These are phyloP conservation scores for Julus scanicus DNA, from an alignment of 2,888 invertebrate species.

Conservation along the genomic window DNA sequence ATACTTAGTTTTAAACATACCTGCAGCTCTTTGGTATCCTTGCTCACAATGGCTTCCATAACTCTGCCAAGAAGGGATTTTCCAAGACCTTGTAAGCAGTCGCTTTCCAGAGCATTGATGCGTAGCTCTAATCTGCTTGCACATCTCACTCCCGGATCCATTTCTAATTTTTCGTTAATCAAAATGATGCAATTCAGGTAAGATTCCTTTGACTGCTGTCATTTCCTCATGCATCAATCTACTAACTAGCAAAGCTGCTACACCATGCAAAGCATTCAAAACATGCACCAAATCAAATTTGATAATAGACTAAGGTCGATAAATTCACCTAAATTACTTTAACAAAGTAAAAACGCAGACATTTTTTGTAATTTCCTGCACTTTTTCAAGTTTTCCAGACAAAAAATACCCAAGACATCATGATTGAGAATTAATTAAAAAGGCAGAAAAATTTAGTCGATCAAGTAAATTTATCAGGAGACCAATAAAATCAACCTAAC, in stretches of 20 bases:
- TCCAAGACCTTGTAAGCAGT: slow-evolving; percentile 30
- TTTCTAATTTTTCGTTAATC: background rate
- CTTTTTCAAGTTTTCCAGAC: too few species aligned
- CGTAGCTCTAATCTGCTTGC: background rate
- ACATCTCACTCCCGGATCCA: background rate
- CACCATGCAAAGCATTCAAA: background rate
- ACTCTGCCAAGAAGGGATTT: background rate
- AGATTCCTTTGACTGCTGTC: background rate
- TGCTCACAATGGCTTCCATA: background rate
- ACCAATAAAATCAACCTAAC: too few species aligned
- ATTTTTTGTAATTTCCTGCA: too few species aligned
- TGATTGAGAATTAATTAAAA: too few species aligned
- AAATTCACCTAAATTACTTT: too few species aligned
- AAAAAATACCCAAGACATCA: too few species aligned
- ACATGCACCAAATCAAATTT: too few species aligned
- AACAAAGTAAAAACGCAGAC: too few species aligned
- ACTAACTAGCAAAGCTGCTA: too few species aligned
- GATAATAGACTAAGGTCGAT: too few species aligned
- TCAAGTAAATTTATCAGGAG: too few species aligned
- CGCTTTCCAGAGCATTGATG: background rate
- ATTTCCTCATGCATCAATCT: background rate
- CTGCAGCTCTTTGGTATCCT: background rate
- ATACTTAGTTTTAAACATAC: background rate
- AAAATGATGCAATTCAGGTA: background rate
- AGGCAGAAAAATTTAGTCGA: too few species aligned